phyloP scores from a whole-genome alignment of 2,797 vertebrate species.

The Cynopterus sphinx region DNA sequence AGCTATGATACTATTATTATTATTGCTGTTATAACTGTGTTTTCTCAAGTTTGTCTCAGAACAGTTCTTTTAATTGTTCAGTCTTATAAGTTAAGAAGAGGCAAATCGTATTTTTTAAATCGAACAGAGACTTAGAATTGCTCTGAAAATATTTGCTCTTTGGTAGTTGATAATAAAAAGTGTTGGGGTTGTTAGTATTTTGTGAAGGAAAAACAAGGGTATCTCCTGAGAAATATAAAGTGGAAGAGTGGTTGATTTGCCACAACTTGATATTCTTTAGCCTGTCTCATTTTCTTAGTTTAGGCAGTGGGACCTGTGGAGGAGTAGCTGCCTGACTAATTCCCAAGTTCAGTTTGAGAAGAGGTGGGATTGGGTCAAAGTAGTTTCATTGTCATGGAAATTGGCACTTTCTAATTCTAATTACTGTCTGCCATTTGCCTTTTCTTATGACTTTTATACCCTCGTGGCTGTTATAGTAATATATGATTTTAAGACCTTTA shows the following conservation, averaged over 20 bases:
- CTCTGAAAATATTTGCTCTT: slow-evolving; percentile 52
- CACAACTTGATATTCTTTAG: background rate
- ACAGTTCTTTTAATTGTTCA: slow-evolving; percentile 20
- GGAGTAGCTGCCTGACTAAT: background rate
- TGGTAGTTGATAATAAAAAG: slow-evolving; percentile 36
- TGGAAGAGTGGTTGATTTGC: background rate
- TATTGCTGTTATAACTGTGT: background rate
- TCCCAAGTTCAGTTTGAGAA: slow-evolving; percentile 16
- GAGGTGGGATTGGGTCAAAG: background rate
- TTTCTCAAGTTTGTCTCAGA: slow-evolving; percentile 26
- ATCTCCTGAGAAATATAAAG: slow-evolving; percentile 1
- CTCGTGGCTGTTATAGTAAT: background rate
- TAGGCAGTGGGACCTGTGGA: background rate
- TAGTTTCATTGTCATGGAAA: slow-evolving; percentile 1
- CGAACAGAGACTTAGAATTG: slow-evolving; percentile 42
- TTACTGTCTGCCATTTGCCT: background rate
- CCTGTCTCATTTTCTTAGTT: slow-evolving; percentile 26
- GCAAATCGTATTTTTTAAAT: slow-evolving; percentile 1
- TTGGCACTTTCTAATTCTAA: slow-evolving; percentile 7
- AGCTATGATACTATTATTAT: background rate
- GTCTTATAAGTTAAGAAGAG: slow-evolving; percentile 13
- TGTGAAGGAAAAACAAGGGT: slow-evolving; percentile 11
- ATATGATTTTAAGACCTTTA: slow-evolving; percentile 39
- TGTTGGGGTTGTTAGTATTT: background rate
- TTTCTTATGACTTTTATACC: background rate